phyloP scores from a whole-genome alignment of 2,113 vertebrate genomes.

The Ochotona princeps region DNA sequence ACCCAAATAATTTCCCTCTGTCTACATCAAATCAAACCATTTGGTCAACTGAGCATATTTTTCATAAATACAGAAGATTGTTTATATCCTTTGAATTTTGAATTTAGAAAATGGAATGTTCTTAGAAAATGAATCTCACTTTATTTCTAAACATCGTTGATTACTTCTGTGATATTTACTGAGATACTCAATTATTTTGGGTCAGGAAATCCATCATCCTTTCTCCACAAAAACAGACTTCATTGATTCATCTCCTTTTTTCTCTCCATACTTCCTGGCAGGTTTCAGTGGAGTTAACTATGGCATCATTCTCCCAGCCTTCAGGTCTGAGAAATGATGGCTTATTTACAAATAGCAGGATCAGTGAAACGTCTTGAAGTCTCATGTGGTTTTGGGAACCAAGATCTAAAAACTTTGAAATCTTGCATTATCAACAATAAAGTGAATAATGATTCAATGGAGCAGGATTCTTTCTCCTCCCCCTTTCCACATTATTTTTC shows the following conservation, averaged over 20 bases:
- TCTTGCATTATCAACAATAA: background rate
- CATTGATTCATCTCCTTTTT: background rate
- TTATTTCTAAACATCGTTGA: background rate
- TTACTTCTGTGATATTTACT: background rate
- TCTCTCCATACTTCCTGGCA: background rate
- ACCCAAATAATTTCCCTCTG: background rate
- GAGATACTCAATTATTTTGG: background rate
- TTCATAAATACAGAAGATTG: background rate
- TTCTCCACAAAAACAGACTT: background rate
- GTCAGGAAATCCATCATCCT: background rate
- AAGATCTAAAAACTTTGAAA: background rate
- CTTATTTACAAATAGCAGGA: background rate
- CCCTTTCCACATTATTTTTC: background rate
- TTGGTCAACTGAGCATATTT: background rate
- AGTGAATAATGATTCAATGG: slow-evolving; percentile 38
- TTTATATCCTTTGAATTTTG: background rate
- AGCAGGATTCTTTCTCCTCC: slow-evolving; percentile 33
- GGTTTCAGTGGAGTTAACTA: background rate
- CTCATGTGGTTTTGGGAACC: background rate
- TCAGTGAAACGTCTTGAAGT: background rate
- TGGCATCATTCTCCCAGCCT: background rate
- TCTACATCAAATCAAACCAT: background rate
- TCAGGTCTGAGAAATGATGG: background rate
- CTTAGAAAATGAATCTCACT: background rate
- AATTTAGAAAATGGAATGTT: background rate